phyloP scores from a whole-genome alignment of 2,113 vertebrate genomes.

The Platysternon megacephalum region DNA sequence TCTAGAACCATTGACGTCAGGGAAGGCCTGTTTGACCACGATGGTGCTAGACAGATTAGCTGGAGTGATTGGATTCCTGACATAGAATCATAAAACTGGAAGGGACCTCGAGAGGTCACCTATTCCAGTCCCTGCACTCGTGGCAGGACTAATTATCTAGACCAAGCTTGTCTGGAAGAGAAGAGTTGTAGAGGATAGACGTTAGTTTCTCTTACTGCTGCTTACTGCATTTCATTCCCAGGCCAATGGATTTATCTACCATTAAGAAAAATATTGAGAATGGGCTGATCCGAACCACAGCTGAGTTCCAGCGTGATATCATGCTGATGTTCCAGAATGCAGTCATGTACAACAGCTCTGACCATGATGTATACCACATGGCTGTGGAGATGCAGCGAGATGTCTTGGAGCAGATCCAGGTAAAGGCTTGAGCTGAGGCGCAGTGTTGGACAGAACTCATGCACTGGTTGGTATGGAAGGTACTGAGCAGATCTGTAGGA shows the following conservation, averaged over 20 bases:
- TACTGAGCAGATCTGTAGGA: background rate
- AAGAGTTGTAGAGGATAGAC: background rate
- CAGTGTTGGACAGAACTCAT: background rate
- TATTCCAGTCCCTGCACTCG: too few species aligned
- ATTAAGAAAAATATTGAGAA: slow-evolving; percentile 99
- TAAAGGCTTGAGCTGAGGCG: slow-evolving; percentile 56
- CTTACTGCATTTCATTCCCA: slow-evolving; percentile 61
- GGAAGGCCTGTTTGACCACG: background rate
- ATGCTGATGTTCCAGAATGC: slow-evolving; percentile 99
- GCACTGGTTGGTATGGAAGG: background rate
- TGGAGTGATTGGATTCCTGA: background rate
- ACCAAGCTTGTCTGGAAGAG: too few species aligned
- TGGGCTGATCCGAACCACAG: slow-evolving; percentile 95
- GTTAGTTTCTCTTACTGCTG: background rate
- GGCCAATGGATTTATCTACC: slow-evolving; percentile 98
- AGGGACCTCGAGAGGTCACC: too few species aligned
- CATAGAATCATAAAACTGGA: background rate
- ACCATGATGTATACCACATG: slow-evolving; percentile 99
- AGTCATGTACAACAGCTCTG: slow-evolving; percentile 99
- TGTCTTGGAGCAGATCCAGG: slow-evolving; percentile 97
- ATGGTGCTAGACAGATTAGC: background rate
- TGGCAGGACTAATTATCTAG: too few species aligned
- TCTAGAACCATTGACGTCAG: background rate
- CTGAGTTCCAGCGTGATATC: slow-evolving; percentile 98
- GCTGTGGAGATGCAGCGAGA: slow-evolving; percentile 99